Conservation (phyloP, 1,140 invertebrate genomes). For the Drosophila gunungcola region DNA sequence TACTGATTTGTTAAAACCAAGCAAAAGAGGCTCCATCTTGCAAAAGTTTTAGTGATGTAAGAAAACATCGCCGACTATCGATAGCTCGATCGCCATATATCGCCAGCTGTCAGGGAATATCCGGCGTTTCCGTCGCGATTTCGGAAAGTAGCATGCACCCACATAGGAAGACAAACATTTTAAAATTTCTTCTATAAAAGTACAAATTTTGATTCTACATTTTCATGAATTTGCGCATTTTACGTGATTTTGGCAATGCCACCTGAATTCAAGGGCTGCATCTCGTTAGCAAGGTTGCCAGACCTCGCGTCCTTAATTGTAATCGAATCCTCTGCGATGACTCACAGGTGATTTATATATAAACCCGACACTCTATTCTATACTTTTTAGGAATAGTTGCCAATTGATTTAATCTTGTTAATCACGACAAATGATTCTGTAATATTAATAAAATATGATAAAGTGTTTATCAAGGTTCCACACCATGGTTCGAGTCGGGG, state of each 20-base stretch:
- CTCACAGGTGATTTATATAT: too few relatives aligned
- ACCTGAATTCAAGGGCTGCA: background rate
- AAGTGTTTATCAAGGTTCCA: too few relatives aligned
- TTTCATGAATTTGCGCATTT: background rate
- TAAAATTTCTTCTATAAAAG: background rate
- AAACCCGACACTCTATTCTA: too few relatives aligned
- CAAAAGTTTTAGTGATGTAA: slow-evolving; percentile 58
- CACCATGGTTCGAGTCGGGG: too few relatives aligned
- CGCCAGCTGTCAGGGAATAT: background rate
- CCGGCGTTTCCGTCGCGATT: background rate
- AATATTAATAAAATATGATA: too few relatives aligned
- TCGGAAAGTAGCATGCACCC: slow-evolving; percentile 34
- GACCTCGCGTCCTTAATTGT: too few relatives aligned
- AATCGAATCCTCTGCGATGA: too few relatives aligned
- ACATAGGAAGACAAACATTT: too few relatives aligned
- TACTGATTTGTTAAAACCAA: slow-evolving; percentile 84
- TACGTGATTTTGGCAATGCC: background rate
- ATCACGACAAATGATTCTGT: too few relatives aligned
- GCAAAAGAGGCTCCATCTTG: slow-evolving; percentile 81
- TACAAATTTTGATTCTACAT: background rate
- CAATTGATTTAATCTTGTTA: too few relatives aligned
- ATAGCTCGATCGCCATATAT: slow-evolving; percentile 19
- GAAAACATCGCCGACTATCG: slow-evolving; percentile 36
- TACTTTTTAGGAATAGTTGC: too few relatives aligned
- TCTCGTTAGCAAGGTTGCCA: too few relatives aligned